Evolutionary conservation across 2,888 invertebrate species (phyloP).

Genomic region (Drosophila ustulata): DNA sequence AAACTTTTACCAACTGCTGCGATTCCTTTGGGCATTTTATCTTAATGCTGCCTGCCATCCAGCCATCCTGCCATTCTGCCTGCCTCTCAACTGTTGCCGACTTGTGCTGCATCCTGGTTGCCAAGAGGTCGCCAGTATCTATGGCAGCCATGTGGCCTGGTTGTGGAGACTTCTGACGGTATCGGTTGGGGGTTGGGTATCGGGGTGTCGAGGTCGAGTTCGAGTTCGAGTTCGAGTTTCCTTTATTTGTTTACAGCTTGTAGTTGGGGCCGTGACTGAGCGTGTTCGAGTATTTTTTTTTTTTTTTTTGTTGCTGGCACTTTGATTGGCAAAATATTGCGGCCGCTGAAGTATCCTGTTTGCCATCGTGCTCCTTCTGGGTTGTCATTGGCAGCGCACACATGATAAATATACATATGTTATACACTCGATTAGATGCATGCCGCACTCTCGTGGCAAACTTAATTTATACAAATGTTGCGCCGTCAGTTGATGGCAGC

Average conservation of each 20-base stretch:
- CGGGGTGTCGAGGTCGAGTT: constrained; percentile 9
- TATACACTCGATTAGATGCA: constrained; percentile 46
- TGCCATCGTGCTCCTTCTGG: neutral
- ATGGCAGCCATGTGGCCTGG: constrained; percentile 25
- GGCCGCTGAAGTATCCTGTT: constrained; percentile 26
- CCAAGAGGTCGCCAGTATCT: constrained; percentile 32
- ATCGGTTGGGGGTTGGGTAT: neutral
- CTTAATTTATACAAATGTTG: constrained; percentile 80
- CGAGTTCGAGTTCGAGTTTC: constrained; percentile 36
- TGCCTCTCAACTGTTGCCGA: constrained; percentile 3
- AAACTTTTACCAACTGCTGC: constrained; percentile 70
- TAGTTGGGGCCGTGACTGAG: constrained; percentile 48
- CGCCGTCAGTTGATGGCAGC: constrained; percentile 68
- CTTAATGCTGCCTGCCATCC: constrained; percentile 44
- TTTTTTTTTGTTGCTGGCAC: constrained; percentile 26
- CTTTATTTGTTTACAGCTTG: constrained; percentile 68
- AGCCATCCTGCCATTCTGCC: neutral
- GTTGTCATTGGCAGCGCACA: constrained; percentile 62
- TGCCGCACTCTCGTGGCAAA: constrained; percentile 41
- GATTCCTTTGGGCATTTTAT: constrained; percentile 71
- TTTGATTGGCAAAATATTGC: constrained; percentile 60
- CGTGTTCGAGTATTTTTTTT: constrained; percentile 21
- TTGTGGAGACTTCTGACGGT: constrained; percentile 5
- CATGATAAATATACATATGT: constrained; percentile 57
- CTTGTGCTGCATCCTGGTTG: neutral